Evolutionary conservation across 2,113 vertebrate genomes (phyloP), one percentile per base, ranked within the genome.

Genomic region (Galeopterus variegatus): DNA sequence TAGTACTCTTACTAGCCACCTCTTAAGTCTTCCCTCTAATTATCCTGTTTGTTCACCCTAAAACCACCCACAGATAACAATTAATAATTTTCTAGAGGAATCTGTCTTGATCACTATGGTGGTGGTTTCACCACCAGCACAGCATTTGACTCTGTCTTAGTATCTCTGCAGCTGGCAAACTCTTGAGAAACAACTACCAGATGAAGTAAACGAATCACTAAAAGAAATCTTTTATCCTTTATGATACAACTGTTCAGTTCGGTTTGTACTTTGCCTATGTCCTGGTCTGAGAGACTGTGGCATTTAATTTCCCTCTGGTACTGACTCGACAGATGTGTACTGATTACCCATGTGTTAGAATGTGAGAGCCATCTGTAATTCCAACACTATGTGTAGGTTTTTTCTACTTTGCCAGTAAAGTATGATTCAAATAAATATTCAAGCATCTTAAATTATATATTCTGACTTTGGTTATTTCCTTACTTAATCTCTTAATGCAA

Each of bases 371-470:
- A 80, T 31, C 36, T 90, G 6, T 48, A 88, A 87, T 45, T 41
- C 48, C 52, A 90, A 83, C 31, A 33, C 58, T 45, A 41, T 17
- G 0, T 21, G 28, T 2, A 82, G 45, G 19, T 19, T n/a, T 76
- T 70, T 36, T 31, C 41, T 62, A 81, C 50, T 69, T 60, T 65
- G 45, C 41, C 73, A 77, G 54, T 72, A 85, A 84, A 69, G 26
- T 33, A 81, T n/a, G 50, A 79, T 79, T 91, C 64, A 95, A 91
- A 41, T 75, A 90, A 93, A 90, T 54, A 91, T 5, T 76, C 60
- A 77, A 33, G 24, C 4, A 77, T 79, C 54, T 85, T 82, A 21
- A 80, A 81, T 81, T 91, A 72, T 0, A 65, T 48, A 90, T 17
- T 54, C n/a, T 41, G 88, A n/a, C 48, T 69, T 36, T 56, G 64